phyloP scores from a whole-genome alignment of 2,888 invertebrate genomes.

The Lordiphosa andalusiaca region DNA sequence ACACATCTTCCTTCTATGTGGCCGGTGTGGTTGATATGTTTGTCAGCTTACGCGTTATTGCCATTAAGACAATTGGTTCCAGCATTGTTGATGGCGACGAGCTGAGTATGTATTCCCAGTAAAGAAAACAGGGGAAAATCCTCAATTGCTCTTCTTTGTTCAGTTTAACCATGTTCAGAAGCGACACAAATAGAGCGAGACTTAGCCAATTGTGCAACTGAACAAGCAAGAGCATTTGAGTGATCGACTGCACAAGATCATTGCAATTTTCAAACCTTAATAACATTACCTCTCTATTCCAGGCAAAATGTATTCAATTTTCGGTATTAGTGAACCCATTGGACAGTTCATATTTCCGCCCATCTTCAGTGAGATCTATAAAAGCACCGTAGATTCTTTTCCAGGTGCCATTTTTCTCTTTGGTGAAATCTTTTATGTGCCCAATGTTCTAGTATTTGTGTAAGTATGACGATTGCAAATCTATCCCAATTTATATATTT shows the following conservation, averaged over 20 bases:
- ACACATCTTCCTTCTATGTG: slow-evolving; percentile 72
- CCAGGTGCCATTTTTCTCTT: slow-evolving; percentile 79
- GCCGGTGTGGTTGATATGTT: slow-evolving; percentile 78
- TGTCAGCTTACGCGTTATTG: slow-evolving; percentile 77
- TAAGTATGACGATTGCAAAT: slow-evolving; percentile 42
- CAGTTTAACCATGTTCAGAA: no score
- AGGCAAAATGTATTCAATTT: slow-evolving; percentile 78
- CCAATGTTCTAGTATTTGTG: slow-evolving; percentile 79
- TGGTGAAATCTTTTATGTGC: slow-evolving; percentile 78
- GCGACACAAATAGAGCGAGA: no score
- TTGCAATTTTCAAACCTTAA: not conserved
- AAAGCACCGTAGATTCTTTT: slow-evolving; percentile 73
- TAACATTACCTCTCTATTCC: slow-evolving; percentile 5
- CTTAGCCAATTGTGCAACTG: no score
- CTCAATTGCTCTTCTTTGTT: not conserved
- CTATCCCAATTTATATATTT: not conserved
- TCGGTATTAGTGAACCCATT: slow-evolving; percentile 79
- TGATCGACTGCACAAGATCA: no score
- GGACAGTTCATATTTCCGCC: slow-evolving; percentile 78
- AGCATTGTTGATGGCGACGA: slow-evolving; percentile 78
- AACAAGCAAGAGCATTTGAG: no score
- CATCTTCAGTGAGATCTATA: slow-evolving; percentile 77
- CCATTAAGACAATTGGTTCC: slow-evolving; percentile 79
- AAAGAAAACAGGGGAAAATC: not conserved
- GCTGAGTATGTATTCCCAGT: slow-evolving; percentile 61